A percentile compares a stretch with the other conserved stretches of the same genome.
Conservation (phyloP, 2,113 vertebrate species). For the Platanista minor region DNA sequence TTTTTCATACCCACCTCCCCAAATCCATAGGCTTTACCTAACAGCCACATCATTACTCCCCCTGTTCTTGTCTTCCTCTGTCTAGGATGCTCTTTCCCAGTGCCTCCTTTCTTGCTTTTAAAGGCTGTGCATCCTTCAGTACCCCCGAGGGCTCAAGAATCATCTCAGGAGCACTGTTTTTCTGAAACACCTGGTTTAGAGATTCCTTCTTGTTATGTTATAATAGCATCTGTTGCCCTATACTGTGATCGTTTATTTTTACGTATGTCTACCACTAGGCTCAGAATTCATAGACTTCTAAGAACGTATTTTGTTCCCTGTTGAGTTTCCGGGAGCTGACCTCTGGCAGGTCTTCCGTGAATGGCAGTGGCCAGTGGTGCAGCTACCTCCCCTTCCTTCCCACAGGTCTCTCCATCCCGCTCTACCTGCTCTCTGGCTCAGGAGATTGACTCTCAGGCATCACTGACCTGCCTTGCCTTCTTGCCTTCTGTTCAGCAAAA, state of each 20-base stretch:
- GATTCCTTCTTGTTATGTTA: background rate
- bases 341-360: background rate
- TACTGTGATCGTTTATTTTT: background rate
- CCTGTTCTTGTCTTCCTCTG: background rate
- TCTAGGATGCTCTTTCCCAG: background rate
- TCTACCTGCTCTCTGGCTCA: background rate
- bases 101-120: background rate
- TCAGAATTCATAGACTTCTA: background rate
- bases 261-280: background rate
- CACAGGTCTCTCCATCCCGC: background rate
- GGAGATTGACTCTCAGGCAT: background rate
- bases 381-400: background rate
- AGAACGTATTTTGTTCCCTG: background rate
- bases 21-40: background rate
- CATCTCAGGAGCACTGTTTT: background rate
- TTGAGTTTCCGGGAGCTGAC: background rate
- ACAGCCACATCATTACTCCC: background rate
- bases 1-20: background rate
- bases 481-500: background rate
- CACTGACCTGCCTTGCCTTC: background rate
- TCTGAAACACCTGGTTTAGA: background rate
- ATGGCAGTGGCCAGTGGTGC: background rate
- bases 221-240: background rate
- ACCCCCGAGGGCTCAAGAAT: background rate
- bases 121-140: background rate